Evolutionary conservation across 2,888 invertebrate genomes (phyloP), one percentile per base, ranked within the genome.

Genomic region (Chrysotoxum bicinctum): DNA sequence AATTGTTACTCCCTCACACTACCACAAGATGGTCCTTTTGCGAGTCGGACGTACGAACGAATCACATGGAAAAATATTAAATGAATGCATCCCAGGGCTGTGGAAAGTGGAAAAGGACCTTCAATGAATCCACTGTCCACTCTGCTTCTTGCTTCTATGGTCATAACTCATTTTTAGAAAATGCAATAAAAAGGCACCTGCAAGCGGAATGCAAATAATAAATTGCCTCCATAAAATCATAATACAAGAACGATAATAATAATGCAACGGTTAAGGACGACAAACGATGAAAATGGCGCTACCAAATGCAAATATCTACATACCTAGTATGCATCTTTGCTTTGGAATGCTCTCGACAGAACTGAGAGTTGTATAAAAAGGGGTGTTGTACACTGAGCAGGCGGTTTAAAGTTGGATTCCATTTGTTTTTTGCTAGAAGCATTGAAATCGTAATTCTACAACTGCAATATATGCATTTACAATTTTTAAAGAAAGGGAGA

Each of bases 181-280:
- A 83, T 83, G 74, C 78, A 83, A 83, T 83, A 83, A 83, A 83
- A 83, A 83, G 83, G 56, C 78, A 83, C 83, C 83, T 83, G 78
- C 78, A 83, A 83, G 83, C 83, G 78, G 78, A 83, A 83, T 83
- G 83, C 74, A 83, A 78, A 78, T 83, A 78, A 83, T 83, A 83
- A 83, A 83, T 83, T 78, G 83, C 83, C 40, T 54, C 78, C 83
- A 74, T 83, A 83, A 78, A 78, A 83, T 83, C 83, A 83, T 78
- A 83, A 83, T 78, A 83, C 78, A 78, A 74, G 62, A 56, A 69
- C 62, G 83, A 83, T 83, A 78, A 83, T 78, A 83, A 78, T 83
- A 83, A 82, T 77, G 82, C 82, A 73, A 56, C 68, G 73, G 21
- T 43, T 68, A 78, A 69, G 64, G 75, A 75, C 62, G 60, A 74